Base-by-base conservation (phyloP, 2,888 invertebrate species). In the Griposia aprilina region DNA sequence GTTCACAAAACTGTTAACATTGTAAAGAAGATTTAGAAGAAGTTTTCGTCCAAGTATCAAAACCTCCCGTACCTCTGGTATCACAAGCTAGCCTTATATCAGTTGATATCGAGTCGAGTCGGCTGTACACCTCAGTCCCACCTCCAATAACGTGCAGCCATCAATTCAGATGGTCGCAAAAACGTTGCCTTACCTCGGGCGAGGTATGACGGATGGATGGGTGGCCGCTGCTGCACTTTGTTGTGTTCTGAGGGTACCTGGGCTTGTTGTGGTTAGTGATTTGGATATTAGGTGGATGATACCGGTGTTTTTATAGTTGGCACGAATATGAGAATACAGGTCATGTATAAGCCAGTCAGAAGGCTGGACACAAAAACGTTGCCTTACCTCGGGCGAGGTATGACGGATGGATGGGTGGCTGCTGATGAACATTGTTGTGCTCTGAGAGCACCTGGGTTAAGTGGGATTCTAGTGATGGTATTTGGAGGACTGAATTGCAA, bases 131-230 rank as follows among this genome's bases (percentile, higher is more conserved):
- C 92, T 88, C 88, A 89, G 93, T 93, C 92, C 95, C 95, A 92
- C 94, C 94, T 93, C 94, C 95, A 93, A 95, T 94, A 95, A 94
- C 94, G 93, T 92, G 94, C 90, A 90, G 91, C 94, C 94, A 95
- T 95, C 95, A 95, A 95, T 95, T 94, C 91, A 80, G 90, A 84
- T 87, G 86, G 89, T 90, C 88, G 89, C 90, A 91, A 91, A 92
- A 90, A 90, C 88, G 84, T 89, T 78, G 63, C 87, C 89, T 86
- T 85, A 90, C 90, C 91, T 87, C 89, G 75, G 87, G 91, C 90
- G 83, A 89, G 88, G 86, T 89, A 91, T 91, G 92, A 92, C 90
- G 89, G 93, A 93, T 92, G 92, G 92, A 90, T 90, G 92, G 90
- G 85, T 90, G 86, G 88, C 74, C 74, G 77, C 78, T 80, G 82